phyloP scores from a whole-genome alignment of 2,888 invertebrate genomes.

The Gymnosoma rotundatum region DNA sequence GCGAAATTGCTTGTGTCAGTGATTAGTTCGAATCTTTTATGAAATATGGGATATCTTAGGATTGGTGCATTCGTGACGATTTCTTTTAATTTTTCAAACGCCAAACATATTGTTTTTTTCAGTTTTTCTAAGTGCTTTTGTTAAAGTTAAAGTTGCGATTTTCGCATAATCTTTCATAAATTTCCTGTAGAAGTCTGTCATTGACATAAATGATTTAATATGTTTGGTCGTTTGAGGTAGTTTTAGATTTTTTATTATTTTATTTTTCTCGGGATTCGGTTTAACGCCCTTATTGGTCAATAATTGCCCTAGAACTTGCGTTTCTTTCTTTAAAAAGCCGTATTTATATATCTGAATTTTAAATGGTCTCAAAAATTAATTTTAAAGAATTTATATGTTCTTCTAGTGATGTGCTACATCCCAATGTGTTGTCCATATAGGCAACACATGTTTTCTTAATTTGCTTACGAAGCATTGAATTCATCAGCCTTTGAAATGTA shows the following conservation, averaged over 20 bases:
- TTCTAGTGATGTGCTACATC: conserved; percentile 27
- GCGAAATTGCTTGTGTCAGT: conserved; percentile 25
- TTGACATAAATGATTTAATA: conserved; percentile 6
- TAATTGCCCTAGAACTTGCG: neutral
- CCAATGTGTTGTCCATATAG: conserved; percentile 15
- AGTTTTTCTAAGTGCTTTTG: neutral
- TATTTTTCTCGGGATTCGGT: too few relatives aligned
- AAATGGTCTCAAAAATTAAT: conserved; percentile 1
- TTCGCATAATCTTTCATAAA: too few relatives aligned
- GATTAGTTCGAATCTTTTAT: too few relatives aligned
- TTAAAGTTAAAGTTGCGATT: neutral
- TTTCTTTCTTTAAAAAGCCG: neutral
- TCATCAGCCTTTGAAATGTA: conserved; percentile 38
- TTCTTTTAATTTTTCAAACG: neutral
- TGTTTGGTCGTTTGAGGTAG: too few relatives aligned
- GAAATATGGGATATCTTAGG: too few relatives aligned
- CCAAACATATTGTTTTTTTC: conserved; percentile 12
- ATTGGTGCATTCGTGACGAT: too few relatives aligned
- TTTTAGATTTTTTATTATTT: too few relatives aligned
- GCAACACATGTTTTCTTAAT: conserved; percentile 28
- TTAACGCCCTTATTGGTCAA: conserved; percentile 21
- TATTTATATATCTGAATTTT: conserved; percentile 21
- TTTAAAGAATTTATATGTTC: conserved; percentile 18
- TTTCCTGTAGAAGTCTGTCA: conserved; percentile 11
- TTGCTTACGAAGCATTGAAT: conserved; percentile 10